Percentiles rank a stretch among this genome's conserved stretches.
Conservation (phyloP, 2,113 vertebrate genomes). For the Amazona vittata region DNA sequence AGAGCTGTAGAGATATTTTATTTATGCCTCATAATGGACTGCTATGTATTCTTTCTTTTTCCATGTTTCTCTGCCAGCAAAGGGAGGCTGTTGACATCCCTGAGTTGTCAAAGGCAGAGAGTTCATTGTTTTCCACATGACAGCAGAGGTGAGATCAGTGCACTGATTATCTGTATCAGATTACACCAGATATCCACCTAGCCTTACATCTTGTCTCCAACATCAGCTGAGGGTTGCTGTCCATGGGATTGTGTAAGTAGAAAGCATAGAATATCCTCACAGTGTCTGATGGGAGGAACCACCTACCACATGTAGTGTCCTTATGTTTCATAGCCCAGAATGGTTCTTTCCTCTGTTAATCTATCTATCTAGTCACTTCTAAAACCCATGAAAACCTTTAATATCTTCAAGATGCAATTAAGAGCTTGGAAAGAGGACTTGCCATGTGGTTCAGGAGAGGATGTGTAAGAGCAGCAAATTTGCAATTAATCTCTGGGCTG, state of each 20-base stretch:
- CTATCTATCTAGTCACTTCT: background rate
- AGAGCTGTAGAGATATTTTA: background rate
- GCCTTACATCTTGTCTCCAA: background rate
- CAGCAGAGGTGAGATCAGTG: background rate
- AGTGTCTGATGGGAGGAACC: background rate
- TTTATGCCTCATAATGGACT: background rate
- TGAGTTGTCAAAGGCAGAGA: background rate
- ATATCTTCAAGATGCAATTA: background rate
- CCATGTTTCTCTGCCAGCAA: background rate
- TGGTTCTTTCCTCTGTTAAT: background rate
- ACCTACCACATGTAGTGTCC: background rate
- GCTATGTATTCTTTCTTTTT: background rate
- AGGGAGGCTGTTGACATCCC: background rate
- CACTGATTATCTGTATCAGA: accelerated
- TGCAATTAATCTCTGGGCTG: background rate
- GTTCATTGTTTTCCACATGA: background rate
- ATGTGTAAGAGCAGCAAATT: background rate
- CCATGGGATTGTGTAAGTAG: background rate
- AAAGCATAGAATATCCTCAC: background rate
- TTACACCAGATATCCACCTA: background rate
- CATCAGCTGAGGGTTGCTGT: background rate
- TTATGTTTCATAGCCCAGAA: background rate
- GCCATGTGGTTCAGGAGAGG: background rate
- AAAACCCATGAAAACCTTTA: background rate
- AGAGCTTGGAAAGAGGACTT: background rate